Conservation (phyloP, 1,140 invertebrate genomes). For the Octopus sinensis region DNA sequence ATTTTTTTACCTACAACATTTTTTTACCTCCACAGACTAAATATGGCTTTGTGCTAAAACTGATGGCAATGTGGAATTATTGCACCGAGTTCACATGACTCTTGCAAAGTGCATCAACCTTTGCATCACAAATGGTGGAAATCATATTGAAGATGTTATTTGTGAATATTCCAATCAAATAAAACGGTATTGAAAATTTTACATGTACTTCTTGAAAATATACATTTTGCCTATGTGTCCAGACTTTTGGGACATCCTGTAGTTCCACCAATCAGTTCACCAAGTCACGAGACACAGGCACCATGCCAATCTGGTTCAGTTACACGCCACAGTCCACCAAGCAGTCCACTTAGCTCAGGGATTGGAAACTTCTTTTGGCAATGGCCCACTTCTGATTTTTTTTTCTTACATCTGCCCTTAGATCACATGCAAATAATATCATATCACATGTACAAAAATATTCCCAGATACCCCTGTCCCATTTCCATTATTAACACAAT, state of each 20-base stretch:
- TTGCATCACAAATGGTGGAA: too few species aligned
- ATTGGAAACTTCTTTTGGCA: not conserved
- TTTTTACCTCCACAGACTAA: too few species aligned
- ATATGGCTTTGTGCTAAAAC: too few species aligned
- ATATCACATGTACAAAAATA: too few species aligned
- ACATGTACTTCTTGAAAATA: not conserved
- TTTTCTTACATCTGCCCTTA: not conserved
- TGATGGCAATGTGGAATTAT: not conserved
- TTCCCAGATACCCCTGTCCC: too few species aligned
- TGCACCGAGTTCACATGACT: not conserved
- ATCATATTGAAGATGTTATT: too few species aligned
- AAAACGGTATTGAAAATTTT: not conserved
- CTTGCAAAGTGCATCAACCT: too few species aligned
- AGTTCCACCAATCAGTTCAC: not conserved
- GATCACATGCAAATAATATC: too few species aligned
- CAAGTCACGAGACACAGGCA: not conserved
- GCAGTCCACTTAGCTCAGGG: not conserved
- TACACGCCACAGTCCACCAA: not conserved
- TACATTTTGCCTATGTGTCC: too few species aligned
- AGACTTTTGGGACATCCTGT: not conserved
- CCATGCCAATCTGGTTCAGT: not conserved
- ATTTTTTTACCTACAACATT: too few species aligned
- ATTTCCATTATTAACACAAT: too few species aligned
- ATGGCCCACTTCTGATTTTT: not conserved
- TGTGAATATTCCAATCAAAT: not conserved